phyloP scores from a whole-genome alignment of 1,140 invertebrate species.

The Ladona fulva region DNA sequence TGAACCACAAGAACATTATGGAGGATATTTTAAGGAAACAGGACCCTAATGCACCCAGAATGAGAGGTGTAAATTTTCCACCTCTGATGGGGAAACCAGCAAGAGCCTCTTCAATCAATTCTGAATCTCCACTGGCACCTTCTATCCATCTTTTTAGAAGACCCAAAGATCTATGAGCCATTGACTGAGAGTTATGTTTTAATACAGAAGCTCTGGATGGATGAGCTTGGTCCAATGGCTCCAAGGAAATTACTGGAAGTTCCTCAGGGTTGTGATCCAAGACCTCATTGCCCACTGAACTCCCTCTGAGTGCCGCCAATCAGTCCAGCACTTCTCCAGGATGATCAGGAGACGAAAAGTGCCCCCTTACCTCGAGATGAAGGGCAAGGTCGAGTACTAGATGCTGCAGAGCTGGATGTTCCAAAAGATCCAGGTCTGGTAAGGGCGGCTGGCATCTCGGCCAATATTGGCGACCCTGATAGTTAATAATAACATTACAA shows the following conservation, averaged over 20 bases:
- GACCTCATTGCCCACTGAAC: background rate
- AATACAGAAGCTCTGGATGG: background rate
- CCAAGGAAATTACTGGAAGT: background rate
- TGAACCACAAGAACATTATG: background rate
- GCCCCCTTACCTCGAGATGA: slow-evolving; percentile 67
- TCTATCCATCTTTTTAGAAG: background rate
- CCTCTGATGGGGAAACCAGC: background rate
- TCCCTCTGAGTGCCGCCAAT: background rate
- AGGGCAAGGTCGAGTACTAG: slow-evolving; percentile 72
- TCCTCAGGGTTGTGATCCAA: background rate
- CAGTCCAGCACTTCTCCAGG: slow-evolving; percentile 11
- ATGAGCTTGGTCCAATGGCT: background rate
- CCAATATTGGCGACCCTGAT: slow-evolving; percentile 66
- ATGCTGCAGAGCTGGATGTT: slow-evolving; percentile 71
- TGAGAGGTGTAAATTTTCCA: background rate
- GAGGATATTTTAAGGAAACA: background rate
- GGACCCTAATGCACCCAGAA: background rate
- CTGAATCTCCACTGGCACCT: background rate
- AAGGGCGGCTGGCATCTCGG: slow-evolving; percentile 76
- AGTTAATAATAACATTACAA: slow-evolving; percentile 35
- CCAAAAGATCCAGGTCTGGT: slow-evolving; percentile 81
- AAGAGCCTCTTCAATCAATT: background rate
- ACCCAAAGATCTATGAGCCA: background rate
- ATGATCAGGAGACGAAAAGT: slow-evolving; percentile 42
- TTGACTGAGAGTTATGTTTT: background rate